Evolutionary conservation across 1,140 invertebrate genomes (phyloP).

Genomic region (Panagrolaimus sp.): DNA sequence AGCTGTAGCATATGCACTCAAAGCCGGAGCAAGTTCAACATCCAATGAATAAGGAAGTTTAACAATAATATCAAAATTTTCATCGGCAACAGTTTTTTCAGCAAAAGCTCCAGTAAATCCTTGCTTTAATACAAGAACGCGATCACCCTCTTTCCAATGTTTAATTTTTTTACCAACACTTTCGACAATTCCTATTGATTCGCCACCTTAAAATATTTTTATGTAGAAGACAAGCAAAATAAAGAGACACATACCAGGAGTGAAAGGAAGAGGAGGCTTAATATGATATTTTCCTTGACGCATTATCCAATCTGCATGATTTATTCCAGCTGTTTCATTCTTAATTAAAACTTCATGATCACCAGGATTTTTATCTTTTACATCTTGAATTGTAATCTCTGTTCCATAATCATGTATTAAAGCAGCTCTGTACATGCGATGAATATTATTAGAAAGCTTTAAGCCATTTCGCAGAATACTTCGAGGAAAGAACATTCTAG

Average conservation of each 20-base stretch:
- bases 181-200: conserved; percentile 31
- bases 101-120: conserved; percentile 32
- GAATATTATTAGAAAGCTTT: too few species aligned
- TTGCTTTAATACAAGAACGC: conserved; percentile 26
- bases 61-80: conserved; percentile 31
- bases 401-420: not conserved
- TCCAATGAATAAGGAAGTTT: conserved; percentile 32
- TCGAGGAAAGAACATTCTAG: too few species aligned
- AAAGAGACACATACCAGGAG: too few species aligned
- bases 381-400: conserved; percentile 1
- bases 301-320: conserved; percentile 39
- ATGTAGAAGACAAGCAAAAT: too few species aligned
- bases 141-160: conserved; percentile 40
- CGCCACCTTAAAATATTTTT: too few species aligned
- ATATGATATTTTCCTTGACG: conserved; percentile 33
- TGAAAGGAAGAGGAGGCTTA: conserved; percentile 35
- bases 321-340: conserved; percentile 39
- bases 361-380: not conserved
- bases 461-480: too few species aligned
- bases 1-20: conserved; percentile 36
- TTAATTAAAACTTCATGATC: conserved; percentile 28
- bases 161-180: conserved; percentile 33
- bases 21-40: conserved; percentile 26
- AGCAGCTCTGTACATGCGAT: not conserved
- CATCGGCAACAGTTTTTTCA: conserved; percentile 26